Evolutionary conservation across 2,888 invertebrate genomes (phyloP).

Genomic region (Epinotia demarniana): DNA sequence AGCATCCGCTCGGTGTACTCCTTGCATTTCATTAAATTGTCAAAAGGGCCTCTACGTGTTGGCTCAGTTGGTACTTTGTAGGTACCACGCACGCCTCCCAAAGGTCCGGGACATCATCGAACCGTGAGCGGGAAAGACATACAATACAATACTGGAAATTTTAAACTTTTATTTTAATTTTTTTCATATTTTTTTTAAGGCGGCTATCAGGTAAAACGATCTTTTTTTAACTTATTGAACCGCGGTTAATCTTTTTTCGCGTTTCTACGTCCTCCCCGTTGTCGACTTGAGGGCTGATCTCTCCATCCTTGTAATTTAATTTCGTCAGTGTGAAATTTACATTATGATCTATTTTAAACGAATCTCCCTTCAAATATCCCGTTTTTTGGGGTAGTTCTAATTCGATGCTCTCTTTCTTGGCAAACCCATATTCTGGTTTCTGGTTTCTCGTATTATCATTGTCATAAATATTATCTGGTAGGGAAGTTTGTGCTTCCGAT

Average conservation of each 20-base stretch:
- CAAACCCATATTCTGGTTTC: conserved; percentile 46
- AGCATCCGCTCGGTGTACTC: too few relatives aligned
- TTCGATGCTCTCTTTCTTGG: conserved; percentile 52
- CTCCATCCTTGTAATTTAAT: conserved; percentile 16
- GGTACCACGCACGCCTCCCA: too few relatives aligned
- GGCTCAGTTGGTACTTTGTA: too few relatives aligned
- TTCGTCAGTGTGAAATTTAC: conserved; percentile 23
- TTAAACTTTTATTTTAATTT: too few relatives aligned
- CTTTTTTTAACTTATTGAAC: background rate
- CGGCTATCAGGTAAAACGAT: too few relatives aligned
- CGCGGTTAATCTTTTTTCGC: background rate
- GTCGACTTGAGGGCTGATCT: too few relatives aligned
- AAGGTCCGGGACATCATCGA: too few relatives aligned
- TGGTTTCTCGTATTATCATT: background rate
- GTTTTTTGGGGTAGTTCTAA: conserved; percentile 47
- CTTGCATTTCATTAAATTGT: too few relatives aligned
- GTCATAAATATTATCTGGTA: background rate
- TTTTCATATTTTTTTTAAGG: too few relatives aligned
- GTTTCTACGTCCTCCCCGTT: background rate
- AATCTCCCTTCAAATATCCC: conserved; percentile 41
- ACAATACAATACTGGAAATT: too few relatives aligned
- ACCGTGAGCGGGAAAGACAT: too few relatives aligned
- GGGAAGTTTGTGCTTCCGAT: background rate
- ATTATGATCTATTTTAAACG: conserved; percentile 40
- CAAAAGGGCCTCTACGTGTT: too few relatives aligned